Percentiles rank a stretch among this genome's conserved stretches.
phyloP scores from a whole-genome alignment of 2,113 vertebrate genomes.

The Astur gentilis region DNA sequence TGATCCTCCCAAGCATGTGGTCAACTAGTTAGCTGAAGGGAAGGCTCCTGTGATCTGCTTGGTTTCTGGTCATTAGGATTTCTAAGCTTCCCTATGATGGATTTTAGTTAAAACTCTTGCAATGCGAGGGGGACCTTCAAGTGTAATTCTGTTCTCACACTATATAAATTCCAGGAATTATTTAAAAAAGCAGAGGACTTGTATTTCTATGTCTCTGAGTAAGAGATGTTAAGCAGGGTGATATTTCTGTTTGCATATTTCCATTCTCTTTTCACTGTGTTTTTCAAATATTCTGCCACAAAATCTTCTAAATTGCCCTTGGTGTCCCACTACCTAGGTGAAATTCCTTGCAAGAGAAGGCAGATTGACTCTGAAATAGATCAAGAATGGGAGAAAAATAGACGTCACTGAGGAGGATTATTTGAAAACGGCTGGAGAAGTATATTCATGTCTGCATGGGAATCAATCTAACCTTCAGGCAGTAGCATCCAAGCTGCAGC shows the following conservation, averaged over 20 bases:
- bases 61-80: not conserved
- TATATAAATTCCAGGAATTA: not conserved
- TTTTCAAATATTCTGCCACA: not conserved
- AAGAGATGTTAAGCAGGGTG: not conserved
- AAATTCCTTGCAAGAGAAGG: not conserved
- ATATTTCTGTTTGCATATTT: not conserved
- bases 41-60: not conserved
- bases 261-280: not conserved
- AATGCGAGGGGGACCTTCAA: not conserved
- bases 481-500: not conserved
- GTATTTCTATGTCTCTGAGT: not conserved
- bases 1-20: not conserved
- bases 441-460: not conserved
- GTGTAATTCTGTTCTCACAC: not conserved
- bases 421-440: not conserved
- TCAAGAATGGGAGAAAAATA: not conserved
- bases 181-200: not conserved
- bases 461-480: not conserved
- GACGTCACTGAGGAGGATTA: not conserved
- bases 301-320: not conserved
- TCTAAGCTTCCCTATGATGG: not conserved
- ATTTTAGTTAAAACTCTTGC: not conserved
- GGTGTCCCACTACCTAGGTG: not conserved
- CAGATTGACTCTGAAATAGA: not conserved
- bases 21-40: not conserved